Evolutionary conservation across 2,888 invertebrate species (phyloP), one percentile per base, ranked within the genome.

Genomic region (Drosophila kanekoi): DNA sequence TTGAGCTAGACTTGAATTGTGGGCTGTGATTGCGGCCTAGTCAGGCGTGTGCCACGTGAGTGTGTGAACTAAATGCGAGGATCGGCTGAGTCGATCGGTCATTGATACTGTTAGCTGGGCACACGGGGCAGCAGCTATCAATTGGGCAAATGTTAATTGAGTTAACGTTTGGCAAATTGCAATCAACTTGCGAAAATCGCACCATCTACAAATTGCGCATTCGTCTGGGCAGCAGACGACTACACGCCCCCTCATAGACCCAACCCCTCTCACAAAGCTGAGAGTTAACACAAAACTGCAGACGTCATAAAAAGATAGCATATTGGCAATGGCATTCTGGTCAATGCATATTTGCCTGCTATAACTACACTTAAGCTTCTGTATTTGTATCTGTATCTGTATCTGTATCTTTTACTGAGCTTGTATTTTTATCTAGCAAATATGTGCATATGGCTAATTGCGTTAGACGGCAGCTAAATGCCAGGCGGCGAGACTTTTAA

Each of bases 261-360:
- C n/a, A 0, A 16, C 66, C 28, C 47, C 4, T 8, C 4, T 8
- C 16, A 14, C 1, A 4, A 14, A 52, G 35, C 35, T 35, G 13
- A 16, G 16, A 52, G 68, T 44, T 40, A 65, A 68, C 37, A 77
- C 41, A 23, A 37, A 79, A 58, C 33, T 57, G 61, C 71, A 71
- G 59, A 76, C 80, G 62, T 71, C 72, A 79, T 76, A 71, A 58
- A 77, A 54, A 61, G 48, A 66, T 49, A 35, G 20, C 49, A 45
- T 4, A 33, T 2, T 9, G 4, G 20, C 45, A 33, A 1, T 9
- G 4, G 20, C 45, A 38, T 53, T 11, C 32, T 32, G 28, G 28
- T 8, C 8, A 43, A 49, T 57, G 70, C 49, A 66, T 44, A 61
- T 64, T 65, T 61, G 60, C 32, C 43, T 20, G 40, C 45, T 56